Evolutionary conservation across 2,888 invertebrate genomes (phyloP).

Genomic region (Formica aserva): DNA sequence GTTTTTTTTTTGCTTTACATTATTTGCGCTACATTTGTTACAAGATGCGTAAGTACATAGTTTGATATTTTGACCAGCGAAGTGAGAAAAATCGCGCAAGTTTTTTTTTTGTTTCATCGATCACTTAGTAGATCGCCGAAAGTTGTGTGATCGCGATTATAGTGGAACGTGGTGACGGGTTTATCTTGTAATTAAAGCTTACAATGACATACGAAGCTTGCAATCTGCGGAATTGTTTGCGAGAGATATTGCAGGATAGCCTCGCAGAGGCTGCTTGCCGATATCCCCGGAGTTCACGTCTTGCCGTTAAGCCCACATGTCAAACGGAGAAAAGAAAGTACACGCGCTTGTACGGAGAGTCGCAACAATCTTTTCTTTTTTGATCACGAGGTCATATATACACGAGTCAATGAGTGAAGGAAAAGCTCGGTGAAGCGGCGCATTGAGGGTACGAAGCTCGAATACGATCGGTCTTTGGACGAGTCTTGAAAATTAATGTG

Average conservation of each 20-base stretch:
- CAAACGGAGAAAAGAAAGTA: conserved; percentile 51
- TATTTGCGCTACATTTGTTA: conserved; percentile 16
- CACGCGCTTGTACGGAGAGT: conserved; percentile 39
- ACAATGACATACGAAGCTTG: background rate
- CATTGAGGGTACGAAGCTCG: conserved; percentile 60
- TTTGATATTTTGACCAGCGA: background rate
- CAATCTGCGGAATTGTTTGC: conserved; percentile 20
- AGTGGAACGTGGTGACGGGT: conserved; percentile 21
- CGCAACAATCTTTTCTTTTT: conserved; percentile 47
- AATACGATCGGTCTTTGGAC: background rate
- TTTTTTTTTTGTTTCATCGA: background rate
- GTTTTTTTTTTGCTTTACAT: conserved; percentile 17
- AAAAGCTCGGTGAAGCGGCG: conserved; percentile 44
- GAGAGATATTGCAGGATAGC: conserved; percentile 38
- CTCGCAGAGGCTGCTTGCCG: conserved; percentile 59
- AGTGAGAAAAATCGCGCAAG: background rate
- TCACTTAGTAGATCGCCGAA: background rate
- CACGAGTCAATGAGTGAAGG: conserved; percentile 44
- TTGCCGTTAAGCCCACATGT: conserved; percentile 57
- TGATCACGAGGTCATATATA: conserved; percentile 35
- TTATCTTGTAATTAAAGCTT: conserved; percentile 28
- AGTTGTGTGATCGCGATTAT: background rate
- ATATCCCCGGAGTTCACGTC: conserved; percentile 70
- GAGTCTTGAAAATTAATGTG: background rate
- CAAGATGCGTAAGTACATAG: background rate